Percentiles rank a stretch among this genome's conserved stretches.
Conservation (phyloP, 2,888 invertebrate species). For the Ditula angustiorana region DNA sequence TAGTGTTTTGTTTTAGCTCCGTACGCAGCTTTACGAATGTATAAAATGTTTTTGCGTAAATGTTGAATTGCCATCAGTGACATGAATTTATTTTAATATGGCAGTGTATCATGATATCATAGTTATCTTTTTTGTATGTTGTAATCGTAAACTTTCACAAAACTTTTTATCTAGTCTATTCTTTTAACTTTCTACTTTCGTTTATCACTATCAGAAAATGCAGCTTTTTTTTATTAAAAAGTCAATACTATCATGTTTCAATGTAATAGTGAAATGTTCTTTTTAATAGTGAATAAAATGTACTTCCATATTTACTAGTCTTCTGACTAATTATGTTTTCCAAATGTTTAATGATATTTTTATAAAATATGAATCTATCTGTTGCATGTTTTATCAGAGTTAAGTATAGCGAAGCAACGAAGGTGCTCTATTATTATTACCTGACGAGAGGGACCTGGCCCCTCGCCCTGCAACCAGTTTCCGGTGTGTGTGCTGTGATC, state of each 20-base stretch:
- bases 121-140: slow-evolving; percentile 56
- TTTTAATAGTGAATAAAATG: slow-evolving; percentile 59
- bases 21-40: slow-evolving; percentile 50
- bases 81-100: slow-evolving; percentile 61
- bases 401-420: slow-evolving; percentile 77
- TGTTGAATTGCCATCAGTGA: slow-evolving; percentile 62
- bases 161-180: slow-evolving; percentile 76
- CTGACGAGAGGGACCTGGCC: slow-evolving; percentile 75
- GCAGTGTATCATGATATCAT: slow-evolving; percentile 49
- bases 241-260: slow-evolving; percentile 54
- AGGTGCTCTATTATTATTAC: slow-evolving; percentile 81
- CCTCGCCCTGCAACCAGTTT: slow-evolving; percentile 81
- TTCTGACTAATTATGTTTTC: slow-evolving; percentile 55
- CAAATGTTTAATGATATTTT: slow-evolving; percentile 66
- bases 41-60: slow-evolving; percentile 49
- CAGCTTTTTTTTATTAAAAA: slow-evolving; percentile 50
- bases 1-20: slow-evolving; percentile 39
- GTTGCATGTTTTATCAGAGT: slow-evolving; percentile 74
- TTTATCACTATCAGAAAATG: slow-evolving; percentile 54
- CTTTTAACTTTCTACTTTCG: slow-evolving; percentile 69
- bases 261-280: slow-evolving; percentile 53
- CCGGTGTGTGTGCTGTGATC: slow-evolving; percentile 85
- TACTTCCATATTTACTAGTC: slow-evolving; percentile 64
- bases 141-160: slow-evolving; percentile 64
- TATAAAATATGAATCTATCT: slow-evolving; percentile 62